Evolutionary conservation across 1,140 invertebrate genomes (phyloP).

Genomic region (Drosophila mauritiana): DNA sequence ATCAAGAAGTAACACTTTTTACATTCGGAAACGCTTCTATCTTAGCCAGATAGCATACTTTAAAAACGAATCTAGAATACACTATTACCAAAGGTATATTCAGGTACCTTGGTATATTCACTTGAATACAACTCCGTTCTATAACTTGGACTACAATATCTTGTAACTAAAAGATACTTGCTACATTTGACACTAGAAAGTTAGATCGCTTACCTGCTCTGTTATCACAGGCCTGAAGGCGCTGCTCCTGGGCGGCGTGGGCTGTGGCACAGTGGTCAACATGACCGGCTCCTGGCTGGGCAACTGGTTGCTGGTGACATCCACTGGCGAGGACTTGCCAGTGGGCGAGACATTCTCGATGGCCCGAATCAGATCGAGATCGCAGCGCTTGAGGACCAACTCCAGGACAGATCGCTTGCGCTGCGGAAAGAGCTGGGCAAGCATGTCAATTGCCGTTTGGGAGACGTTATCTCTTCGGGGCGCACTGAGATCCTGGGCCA

Average conservation of each 20-base stretch:
- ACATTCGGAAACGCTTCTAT: no score
- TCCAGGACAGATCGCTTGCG: constrained; percentile 94
- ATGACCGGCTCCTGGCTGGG: constrained; percentile 9
- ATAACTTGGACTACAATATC: no score
- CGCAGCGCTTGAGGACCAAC: constrained; percentile 93
- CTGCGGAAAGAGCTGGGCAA: constrained; percentile 93
- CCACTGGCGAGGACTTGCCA: constrained; percentile 3
- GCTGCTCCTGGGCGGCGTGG: constrained; percentile 56
- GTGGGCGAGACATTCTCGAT: constrained; percentile 79
- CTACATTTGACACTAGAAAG: no score
- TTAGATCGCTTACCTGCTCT: constrained; percentile 58
- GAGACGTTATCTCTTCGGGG: constrained; percentile 83
- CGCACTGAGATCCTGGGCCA: constrained; percentile 66
- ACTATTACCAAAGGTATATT: no score
- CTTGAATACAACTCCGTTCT: no score
- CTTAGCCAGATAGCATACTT: no score
- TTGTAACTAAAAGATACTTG: no score
- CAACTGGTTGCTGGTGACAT: constrained; percentile 1
- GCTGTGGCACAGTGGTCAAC: constrained; percentile 36
- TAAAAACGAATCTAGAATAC: no score
- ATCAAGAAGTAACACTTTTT: no score
- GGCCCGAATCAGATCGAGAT: constrained; percentile 91
- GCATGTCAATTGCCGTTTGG: constrained; percentile 91
- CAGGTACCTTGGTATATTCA: no score
- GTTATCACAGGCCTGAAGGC: constrained; percentile 72